Base-by-base conservation (phyloP, 1,140 invertebrate genomes). In the Lasaia peninsularis region DNA sequence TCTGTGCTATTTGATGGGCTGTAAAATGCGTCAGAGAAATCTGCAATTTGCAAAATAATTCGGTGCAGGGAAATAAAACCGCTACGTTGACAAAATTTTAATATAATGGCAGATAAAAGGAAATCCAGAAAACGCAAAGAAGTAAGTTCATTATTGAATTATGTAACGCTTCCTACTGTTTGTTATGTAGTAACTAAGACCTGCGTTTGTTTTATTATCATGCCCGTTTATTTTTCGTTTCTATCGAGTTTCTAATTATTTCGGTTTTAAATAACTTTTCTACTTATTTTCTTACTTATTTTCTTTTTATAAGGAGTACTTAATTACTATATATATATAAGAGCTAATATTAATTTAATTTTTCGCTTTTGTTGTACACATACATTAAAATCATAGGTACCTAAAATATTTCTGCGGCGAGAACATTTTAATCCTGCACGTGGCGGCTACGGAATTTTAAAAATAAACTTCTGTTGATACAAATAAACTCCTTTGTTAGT, bases 91-190 rank as follows among this genome's bases (percentile, higher is more conserved):
- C 79, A 80, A 80, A 69, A 71, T 86, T 76, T 62, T 62, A 65
- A 77, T 88, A 92, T 90, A 77, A 95, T 95, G 93, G 93, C 93
- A 86, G 94, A 95, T 69, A 94, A 94, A 80, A 92, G 92, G 78
- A 94, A 93, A 91, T 92, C 91, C 73, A 92, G 92, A 84, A 94
- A 93, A 70, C 93, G 93, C 61, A 94, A 94, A 91, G 93, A 94
- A 81, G 94, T 94, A 91, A 91, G 89, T 87, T 68, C 24, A 35
- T 31, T 34, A 40, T 10, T 6, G 9, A 44, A 21, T 56, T 14
- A 56, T 2, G 16, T n/a, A 18, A 16, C 12, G 33, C 18, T 24
- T 31, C 11, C 28, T 28, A 37, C 16, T 28, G 12, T 44, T 31
- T 31, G 11, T 55, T 24, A 28, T 44, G 12, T 18, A 21, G 2